phyloP scores from a whole-genome alignment of 2,888 invertebrate genomes.

The Hylaea fasciaria region DNA sequence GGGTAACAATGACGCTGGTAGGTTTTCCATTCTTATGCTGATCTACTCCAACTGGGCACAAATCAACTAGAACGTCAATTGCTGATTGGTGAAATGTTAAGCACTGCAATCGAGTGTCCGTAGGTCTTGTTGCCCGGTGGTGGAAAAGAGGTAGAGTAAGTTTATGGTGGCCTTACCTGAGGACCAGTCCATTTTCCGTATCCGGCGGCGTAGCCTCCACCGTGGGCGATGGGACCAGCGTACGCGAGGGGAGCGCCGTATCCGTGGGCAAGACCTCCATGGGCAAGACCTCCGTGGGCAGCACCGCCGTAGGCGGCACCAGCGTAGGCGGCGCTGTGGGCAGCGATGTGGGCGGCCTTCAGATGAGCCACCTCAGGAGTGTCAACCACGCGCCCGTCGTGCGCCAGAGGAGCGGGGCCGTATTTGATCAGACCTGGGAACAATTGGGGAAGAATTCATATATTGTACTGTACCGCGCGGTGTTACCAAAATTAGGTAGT shows the following conservation, averaged over 20 bases:
- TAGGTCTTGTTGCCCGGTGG: too few relatives aligned
- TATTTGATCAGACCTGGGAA: conserved; percentile 76
- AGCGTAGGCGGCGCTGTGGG: conserved; percentile 73
- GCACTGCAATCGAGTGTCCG: too few relatives aligned
- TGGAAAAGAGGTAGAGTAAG: background rate
- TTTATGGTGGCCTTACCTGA: conserved; percentile 47
- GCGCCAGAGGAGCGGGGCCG: conserved; percentile 81
- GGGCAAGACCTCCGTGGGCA: conserved; percentile 49
- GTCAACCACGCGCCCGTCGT: conserved; percentile 80
- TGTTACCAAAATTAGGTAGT: too few relatives aligned
- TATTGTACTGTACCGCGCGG: background rate
- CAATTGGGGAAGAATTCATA: conserved; percentile 38
- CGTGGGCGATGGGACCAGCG: conserved; percentile 51
- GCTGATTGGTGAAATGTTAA: too few relatives aligned
- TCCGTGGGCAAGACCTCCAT: conserved; percentile 52
- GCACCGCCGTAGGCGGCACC: conserved; percentile 59
- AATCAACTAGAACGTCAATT: too few relatives aligned
- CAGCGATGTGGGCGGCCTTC: conserved; percentile 82
- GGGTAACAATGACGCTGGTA: too few relatives aligned
- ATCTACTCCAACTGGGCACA: too few relatives aligned
- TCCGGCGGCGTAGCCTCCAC: conserved; percentile 67
- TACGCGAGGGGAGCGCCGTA: conserved; percentile 54
- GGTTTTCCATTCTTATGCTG: too few relatives aligned
- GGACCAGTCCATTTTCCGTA: conserved; percentile 81
- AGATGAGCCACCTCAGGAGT: conserved; percentile 85